Percentiles rank a stretch among this genome's conserved stretches.
Evolutionary conservation across 2,888 invertebrate genomes (phyloP).

Genomic region (Julus scandinavius): DNA sequence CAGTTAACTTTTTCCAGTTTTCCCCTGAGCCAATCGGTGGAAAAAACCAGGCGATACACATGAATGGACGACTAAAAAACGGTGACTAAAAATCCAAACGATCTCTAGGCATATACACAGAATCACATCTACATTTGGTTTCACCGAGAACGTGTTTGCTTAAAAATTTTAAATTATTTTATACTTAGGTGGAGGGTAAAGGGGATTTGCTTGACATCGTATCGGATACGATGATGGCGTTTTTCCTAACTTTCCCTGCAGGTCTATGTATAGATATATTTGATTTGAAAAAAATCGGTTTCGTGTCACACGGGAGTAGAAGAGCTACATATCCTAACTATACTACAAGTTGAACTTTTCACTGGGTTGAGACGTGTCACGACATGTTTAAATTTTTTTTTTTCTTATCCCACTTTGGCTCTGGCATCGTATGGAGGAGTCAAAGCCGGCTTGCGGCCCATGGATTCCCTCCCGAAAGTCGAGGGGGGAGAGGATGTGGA

Average conservation of each 20-base stretch:
- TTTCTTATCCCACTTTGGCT: conserved; percentile 1
- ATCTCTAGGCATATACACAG: background rate
- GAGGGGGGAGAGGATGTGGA: background rate
- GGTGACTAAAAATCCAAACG: background rate
- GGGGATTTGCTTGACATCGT: background rate
- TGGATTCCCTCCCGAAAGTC: background rate
- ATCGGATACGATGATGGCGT: background rate
- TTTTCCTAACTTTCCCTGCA: conserved; percentile 15
- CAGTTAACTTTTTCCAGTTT: background rate
- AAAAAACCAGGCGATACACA: background rate
- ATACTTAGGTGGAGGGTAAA: background rate
- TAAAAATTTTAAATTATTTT: background rate
- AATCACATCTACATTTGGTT: background rate
- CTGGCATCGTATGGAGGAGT: background rate
- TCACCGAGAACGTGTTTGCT: background rate
- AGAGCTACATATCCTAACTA: conserved; percentile 27
- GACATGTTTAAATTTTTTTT: background rate
- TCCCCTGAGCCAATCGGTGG: background rate
- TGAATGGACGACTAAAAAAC: background rate
- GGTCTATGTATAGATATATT: background rate
- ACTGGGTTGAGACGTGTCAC: background rate
- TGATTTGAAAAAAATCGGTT: background rate
- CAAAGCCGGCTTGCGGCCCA: background rate
- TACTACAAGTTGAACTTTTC: conserved; percentile 1
- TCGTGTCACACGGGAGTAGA: background rate